Conservation (phyloP, 2,888 invertebrate species). For the Neoscelio sp. region DNA sequence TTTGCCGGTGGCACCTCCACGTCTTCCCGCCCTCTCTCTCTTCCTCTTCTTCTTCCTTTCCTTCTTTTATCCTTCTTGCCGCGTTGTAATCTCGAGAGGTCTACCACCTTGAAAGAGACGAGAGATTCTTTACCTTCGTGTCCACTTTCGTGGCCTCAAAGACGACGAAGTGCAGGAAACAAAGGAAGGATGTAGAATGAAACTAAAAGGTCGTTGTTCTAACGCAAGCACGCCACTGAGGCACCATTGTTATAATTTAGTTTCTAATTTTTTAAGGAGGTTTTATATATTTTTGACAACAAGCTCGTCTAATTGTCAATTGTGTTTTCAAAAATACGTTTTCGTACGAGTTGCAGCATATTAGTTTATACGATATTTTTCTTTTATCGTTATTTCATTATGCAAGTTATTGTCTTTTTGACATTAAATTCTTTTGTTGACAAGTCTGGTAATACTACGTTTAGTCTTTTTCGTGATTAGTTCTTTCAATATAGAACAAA, state of each 20-base stretch:
- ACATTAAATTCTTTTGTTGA: too few relatives aligned
- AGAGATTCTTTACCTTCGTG: slow-evolving; percentile 64
- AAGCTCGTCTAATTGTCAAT: slow-evolving; percentile 44
- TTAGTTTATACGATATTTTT: too few relatives aligned
- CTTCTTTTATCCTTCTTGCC: slow-evolving; percentile 40
- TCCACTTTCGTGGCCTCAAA: slow-evolving; percentile 66
- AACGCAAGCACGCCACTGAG: slow-evolving; percentile 39
- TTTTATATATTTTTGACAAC: slow-evolving; percentile 4
- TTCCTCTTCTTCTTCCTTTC: slow-evolving; percentile 11
- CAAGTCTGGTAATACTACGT: too few relatives aligned
- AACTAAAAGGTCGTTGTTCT: slow-evolving; percentile 58
- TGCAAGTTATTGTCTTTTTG: too few relatives aligned
- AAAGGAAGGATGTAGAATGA: slow-evolving; percentile 60
- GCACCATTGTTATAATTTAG: slow-evolving; percentile 44
- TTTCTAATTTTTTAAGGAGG: background rate
- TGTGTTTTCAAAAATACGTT: background rate
- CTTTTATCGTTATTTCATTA: too few relatives aligned
- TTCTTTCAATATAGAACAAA: too few relatives aligned
- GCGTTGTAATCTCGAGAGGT: slow-evolving; percentile 68
- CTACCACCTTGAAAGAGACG: slow-evolving; percentile 61
- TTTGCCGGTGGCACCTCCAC: slow-evolving; percentile 47
- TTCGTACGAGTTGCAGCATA: background rate
- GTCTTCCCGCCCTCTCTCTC: slow-evolving; percentile 14
- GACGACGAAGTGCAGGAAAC: slow-evolving; percentile 57
- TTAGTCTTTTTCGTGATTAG: too few relatives aligned